Evolutionary conservation across 2,797 vertebrate genomes (phyloP).

Genomic region (Syngnathus rostellatus): DNA sequence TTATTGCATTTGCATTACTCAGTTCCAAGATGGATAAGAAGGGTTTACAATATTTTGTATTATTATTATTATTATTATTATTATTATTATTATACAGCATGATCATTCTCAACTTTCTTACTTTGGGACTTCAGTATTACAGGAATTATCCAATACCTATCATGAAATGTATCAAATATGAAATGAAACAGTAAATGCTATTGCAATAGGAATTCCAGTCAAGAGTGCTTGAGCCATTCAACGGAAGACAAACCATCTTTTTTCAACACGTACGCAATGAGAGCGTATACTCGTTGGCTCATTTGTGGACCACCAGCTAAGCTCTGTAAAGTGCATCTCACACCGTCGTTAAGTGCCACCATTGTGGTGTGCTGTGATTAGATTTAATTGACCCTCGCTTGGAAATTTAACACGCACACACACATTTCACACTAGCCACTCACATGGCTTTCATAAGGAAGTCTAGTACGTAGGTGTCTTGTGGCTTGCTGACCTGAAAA

Average conservation of each 20-base stretch:
- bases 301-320: constrained; percentile 37
- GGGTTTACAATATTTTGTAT: no score
- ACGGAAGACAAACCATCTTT: not conserved
- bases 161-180: not conserved
- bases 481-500: constrained; percentile 53
- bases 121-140: not conserved
- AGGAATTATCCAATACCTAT: not conserved
- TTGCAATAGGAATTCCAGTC: not conserved
- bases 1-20: not conserved
- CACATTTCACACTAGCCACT: constrained; percentile 31
- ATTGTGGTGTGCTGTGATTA: constrained; percentile 38
- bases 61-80: not conserved
- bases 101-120: not conserved
- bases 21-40: not conserved
- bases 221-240: not conserved
- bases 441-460: constrained; percentile 49
- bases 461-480: constrained; percentile 42
- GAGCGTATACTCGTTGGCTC: not conserved
- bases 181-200: not conserved
- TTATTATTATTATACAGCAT: not conserved
- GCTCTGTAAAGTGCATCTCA: constrained; percentile 31
- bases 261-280: not conserved
- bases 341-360: constrained; percentile 27
- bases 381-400: constrained; percentile 38
- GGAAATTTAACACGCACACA: constrained; percentile 21